Evolutionary conservation across 2,888 invertebrate species (phyloP).

Genomic region (Coelogynopora nodosa): DNA sequence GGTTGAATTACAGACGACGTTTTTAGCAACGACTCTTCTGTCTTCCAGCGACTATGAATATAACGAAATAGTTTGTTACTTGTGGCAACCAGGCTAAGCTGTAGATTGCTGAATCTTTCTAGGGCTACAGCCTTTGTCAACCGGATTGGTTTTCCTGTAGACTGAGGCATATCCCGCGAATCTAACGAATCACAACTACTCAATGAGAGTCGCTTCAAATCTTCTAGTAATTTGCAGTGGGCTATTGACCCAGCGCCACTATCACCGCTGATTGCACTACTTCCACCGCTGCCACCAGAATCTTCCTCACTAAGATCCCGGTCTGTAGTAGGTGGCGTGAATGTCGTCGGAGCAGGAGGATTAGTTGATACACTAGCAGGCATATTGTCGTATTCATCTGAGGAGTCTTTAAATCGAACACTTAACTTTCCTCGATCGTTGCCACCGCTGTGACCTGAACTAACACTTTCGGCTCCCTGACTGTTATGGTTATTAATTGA

Average conservation of each 20-base stretch:
- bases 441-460: neutral
- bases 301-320: neutral
- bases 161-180: neutral
- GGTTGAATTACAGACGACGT: slow-evolving; percentile 27
- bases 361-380: neutral
- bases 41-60: slow-evolving; percentile 40
- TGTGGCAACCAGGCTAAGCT: neutral
- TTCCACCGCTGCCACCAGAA: slow-evolving; percentile 1
- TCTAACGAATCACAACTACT: neutral
- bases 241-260: neutral
- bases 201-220: neutral
- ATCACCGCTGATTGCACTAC: neutral
- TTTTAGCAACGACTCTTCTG: slow-evolving; percentile 2
- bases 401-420: neutral
- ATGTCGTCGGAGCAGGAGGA: neutral
- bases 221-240: neutral
- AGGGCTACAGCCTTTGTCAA: neutral
- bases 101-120: neutral
- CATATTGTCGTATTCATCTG: slow-evolving; percentile 10
- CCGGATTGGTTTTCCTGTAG: neutral
- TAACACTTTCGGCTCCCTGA: neutral
- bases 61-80: slow-evolving; percentile 32
- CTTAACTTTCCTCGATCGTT: neutral
- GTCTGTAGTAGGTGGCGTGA: neutral
- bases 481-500: neutral